Evolutionary conservation across 2,888 invertebrate genomes (phyloP), one percentile per base, ranked within the genome.

Genomic region (Pollenia amentaria): DNA sequence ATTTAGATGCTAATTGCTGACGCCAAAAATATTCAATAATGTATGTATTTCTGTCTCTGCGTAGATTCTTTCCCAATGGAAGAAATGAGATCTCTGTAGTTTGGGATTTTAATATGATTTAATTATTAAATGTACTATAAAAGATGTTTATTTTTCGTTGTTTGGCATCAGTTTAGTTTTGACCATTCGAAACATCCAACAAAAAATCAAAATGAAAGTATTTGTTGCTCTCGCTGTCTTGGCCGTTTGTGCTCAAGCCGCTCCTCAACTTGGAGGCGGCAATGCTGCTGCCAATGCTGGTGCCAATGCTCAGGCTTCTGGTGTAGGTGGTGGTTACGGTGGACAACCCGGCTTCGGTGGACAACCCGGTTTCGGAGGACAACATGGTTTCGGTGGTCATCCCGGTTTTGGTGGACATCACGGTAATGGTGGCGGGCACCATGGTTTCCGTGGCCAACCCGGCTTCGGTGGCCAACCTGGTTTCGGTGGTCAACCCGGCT

Each of bases 351-450:
- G 87, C 4, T 55, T 67, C n/a, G 85, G 87, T n/a, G 55, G 70
- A 40, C 16, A 18, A 51, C 16, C 29, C 16, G 82, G 69, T 21
- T 53, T 62, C 12, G 46, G 84, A 42, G 77, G 60, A 3, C n/a
- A 57, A 21, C 60, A 85, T 86, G 55, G 75, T 85, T 46, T 16
- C 51, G 82, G 87, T 14, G 62, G 73, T 12, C 60, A 51, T 42
- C 53, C 48, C n/a, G 60, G 87, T 8, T 38, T 6, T 21, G 78
- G 73, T 16, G 46, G n/a, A n/a, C n/a, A n/a, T n/a, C n/a, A n/a
- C n/a, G n/a, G n/a, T n/a, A n/a, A n/a, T n/a, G n/a, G 72, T 21
- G 44, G 55, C 14, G n/a, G n/a, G n/a, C n/a, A n/a, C n/a, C n/a
- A n/a, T n/a, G n/a, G n/a, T n/a, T n/a, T n/a, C n/a, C n/a, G n/a